Conservation (phyloP, 2,888 invertebrate species). For the Drosophila phalerata region DNA sequence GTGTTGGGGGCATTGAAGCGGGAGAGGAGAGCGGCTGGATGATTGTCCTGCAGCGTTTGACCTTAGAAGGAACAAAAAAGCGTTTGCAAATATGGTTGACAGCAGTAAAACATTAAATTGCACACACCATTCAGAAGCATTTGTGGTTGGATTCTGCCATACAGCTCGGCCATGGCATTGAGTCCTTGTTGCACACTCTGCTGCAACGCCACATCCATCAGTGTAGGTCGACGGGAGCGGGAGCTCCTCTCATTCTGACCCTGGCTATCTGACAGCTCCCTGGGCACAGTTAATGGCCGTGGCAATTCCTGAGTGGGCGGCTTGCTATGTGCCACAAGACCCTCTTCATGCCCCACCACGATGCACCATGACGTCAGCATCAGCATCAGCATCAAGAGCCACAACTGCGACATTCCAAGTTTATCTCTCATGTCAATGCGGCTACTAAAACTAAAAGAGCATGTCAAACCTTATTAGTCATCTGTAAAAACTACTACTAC, state of each 20-base stretch:
- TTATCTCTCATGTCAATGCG: constrained; percentile 19
- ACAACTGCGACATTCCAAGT: constrained; percentile 53
- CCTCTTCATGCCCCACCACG: constrained; percentile 17
- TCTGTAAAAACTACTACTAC: background rate
- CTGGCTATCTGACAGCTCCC: constrained; percentile 30
- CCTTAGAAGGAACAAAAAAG: constrained; percentile 59
- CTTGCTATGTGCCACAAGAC: constrained; percentile 34
- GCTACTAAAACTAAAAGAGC: constrained; percentile 14
- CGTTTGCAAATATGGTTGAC: constrained; percentile 25
- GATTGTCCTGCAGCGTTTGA: constrained; percentile 83
- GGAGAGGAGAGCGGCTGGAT: constrained; percentile 84
- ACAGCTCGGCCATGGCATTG: constrained; percentile 84
- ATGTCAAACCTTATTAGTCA: constrained; percentile 9
- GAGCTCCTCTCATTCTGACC: constrained; percentile 30
- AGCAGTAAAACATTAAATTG: constrained; percentile 28
- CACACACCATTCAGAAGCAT: constrained; percentile 84
- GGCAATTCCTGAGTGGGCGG: constrained; percentile 73
- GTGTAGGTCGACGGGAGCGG: constrained; percentile 75
- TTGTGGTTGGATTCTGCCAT: constrained; percentile 84
- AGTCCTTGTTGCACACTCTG: constrained; percentile 84
- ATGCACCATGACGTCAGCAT: constrained; percentile 21
- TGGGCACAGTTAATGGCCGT: constrained; percentile 57
- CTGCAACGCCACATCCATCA: constrained; percentile 84
- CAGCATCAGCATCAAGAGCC: constrained; percentile 33
- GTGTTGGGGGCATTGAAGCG: constrained; percentile 84